phyloP scores from a whole-genome alignment of 1,140 invertebrate genomes.

The Euura saliciscinereae region DNA sequence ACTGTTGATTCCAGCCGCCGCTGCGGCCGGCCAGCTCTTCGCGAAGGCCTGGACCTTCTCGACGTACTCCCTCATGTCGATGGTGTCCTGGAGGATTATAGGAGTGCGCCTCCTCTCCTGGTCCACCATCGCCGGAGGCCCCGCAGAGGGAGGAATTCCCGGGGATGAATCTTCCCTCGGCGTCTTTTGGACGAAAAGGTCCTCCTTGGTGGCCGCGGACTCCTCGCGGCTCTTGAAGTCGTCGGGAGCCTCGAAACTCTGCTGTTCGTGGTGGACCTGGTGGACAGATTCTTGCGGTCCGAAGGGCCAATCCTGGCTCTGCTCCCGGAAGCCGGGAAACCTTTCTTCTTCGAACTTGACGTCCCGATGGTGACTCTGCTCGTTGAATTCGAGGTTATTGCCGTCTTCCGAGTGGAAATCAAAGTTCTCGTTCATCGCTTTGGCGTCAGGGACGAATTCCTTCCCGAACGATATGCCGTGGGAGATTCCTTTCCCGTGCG shows the following conservation, averaged over 20 bases:
- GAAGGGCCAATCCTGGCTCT: not conserved
- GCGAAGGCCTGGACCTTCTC: slow-evolving; percentile 45
- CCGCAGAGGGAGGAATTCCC: slow-evolving; percentile 21
- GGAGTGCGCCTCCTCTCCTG: slow-evolving; percentile 27
- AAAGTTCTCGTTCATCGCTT: slow-evolving; percentile 26
- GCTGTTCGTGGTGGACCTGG: not conserved
- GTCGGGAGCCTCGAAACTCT: not conserved
- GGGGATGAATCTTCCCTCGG: not conserved
- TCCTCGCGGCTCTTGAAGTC: not conserved
- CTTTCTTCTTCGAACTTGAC: not conserved
- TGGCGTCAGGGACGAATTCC: slow-evolving; percentile 45
- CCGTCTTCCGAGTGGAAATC: not conserved
- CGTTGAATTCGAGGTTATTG: not conserved
- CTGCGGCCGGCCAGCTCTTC: slow-evolving; percentile 39
- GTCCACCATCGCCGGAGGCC: too few species aligned
- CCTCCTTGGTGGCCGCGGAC: not conserved
- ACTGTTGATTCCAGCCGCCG: too few species aligned
- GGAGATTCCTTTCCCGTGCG: slow-evolving; percentile 43
- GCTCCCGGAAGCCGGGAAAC: not conserved
- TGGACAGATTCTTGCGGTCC: too few species aligned
- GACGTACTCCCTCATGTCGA: slow-evolving; percentile 45
- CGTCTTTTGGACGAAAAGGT: not conserved
- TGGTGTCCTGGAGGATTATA: slow-evolving; percentile 43
- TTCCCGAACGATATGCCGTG: slow-evolving; percentile 42
- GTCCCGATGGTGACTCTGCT: not conserved